phyloP scores from a whole-genome alignment of 2,888 invertebrate species.

The Tachystola acroxantha region DNA sequence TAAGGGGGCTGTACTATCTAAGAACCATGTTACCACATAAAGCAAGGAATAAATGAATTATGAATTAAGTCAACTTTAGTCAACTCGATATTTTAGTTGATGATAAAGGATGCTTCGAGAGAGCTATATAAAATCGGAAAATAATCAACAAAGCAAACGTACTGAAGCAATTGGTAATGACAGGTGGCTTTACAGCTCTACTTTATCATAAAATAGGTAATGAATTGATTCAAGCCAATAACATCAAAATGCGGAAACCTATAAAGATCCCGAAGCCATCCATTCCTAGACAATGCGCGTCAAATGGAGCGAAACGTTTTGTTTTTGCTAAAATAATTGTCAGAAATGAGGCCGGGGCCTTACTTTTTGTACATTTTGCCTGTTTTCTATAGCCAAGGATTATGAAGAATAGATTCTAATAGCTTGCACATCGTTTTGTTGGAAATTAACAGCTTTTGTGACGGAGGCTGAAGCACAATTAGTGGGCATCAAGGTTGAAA shows the following conservation, averaged over 20 bases:
- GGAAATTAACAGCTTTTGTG: neutral
- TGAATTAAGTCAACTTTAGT: no score
- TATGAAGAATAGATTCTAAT: slow-evolving; percentile 12
- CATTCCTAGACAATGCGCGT: slow-evolving; percentile 18
- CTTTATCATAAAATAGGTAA: no score
- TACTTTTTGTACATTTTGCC: slow-evolving; percentile 34
- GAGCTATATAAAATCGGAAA: no score
- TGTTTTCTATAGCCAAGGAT: slow-evolving; percentile 42
- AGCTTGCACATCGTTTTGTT: slow-evolving; percentile 8
- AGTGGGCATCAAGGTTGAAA: neutral
- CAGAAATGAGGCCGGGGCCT: slow-evolving; percentile 43
- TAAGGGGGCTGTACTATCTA: no score
- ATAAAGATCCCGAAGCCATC: neutral
- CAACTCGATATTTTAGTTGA: no score
- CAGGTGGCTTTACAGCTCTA: no score
- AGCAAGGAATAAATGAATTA: no score
- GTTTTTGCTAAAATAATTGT: slow-evolving; percentile 39
- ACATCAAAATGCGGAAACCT: slow-evolving; percentile 6
- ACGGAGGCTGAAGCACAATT: neutral
- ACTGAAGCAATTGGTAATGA: no score
- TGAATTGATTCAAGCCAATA: no score
- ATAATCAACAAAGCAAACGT: no score
- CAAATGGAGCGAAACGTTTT: slow-evolving; percentile 27
- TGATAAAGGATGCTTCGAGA: no score
- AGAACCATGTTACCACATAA: no score